Evolutionary conservation across 1,140 invertebrate species (phyloP).

Genomic region (Bombus fervidus): DNA sequence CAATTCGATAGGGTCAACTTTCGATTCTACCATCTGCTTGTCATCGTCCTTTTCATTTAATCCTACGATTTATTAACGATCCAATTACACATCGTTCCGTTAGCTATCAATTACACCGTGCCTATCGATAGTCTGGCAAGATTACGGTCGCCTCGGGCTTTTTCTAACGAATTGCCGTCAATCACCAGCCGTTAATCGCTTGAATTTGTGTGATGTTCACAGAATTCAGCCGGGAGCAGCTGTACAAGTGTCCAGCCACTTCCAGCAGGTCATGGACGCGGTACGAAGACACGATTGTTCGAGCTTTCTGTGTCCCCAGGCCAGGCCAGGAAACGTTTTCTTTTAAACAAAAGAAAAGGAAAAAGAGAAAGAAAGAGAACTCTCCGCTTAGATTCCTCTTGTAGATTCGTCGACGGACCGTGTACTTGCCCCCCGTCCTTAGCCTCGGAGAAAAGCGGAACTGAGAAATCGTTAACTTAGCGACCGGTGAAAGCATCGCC

Average conservation of each 20-base stretch:
- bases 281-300: conserved; percentile 84
- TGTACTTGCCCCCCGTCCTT: neutral
- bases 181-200: neutral
- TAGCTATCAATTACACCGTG: neutral
- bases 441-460: conserved; percentile 17
- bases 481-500: conserved; percentile 36
- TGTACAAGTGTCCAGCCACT: conserved; percentile 82
- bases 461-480: conserved; percentile 25
- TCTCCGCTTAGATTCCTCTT: conserved; percentile 38
- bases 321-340: conserved; percentile 71
- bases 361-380: neutral
- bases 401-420: neutral
- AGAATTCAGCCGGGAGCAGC: conserved; percentile 84
- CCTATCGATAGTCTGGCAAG: neutral
- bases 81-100: neutral
- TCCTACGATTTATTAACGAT: neutral
- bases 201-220: conserved; percentile 63
- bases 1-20: neutral
- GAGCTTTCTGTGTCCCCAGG: conserved; percentile 82
- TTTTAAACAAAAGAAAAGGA: neutral
- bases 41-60: neutral
- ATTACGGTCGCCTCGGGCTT: neutral
- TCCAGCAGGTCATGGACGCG: conserved; percentile 85
- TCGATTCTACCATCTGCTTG: neutral
- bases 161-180: conserved; percentile 38